Conservation (phyloP, 2,797 vertebrate species). For the Aplochiton taeniatus region DNA sequence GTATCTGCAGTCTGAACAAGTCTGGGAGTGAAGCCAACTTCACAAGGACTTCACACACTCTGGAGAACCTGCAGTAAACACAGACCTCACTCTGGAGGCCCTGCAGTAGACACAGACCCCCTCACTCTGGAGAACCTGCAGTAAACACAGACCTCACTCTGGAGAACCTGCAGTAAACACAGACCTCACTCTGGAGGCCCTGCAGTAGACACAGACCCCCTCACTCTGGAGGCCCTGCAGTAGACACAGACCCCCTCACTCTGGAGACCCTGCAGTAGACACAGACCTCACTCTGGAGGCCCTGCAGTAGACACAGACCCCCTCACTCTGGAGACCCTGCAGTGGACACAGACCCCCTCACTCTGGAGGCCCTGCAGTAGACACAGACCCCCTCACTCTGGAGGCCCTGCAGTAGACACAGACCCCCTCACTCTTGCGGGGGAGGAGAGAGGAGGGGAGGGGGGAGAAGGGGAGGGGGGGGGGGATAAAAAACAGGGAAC, state of each 20-base stretch:
- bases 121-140: background rate
- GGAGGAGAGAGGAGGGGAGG: too few relatives aligned
- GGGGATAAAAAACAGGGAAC: too few relatives aligned
- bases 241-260: background rate
- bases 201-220: background rate
- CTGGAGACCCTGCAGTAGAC: background rate
- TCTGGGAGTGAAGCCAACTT: background rate
- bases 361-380: background rate
- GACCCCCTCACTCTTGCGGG: background rate
- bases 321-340: background rate
- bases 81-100: too few relatives aligned
- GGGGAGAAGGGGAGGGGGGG: background rate
- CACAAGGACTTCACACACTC: background rate
- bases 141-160: background rate
- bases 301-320: background rate
- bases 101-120: background rate
- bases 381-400: background rate
- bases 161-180: background rate
- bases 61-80: background rate
- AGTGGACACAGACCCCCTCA: background rate
- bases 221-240: background rate
- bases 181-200: background rate
- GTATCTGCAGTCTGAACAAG: slow-evolving; percentile 1
- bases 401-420: background rate
- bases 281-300: background rate